Conservation (phyloP, 1,140 invertebrate genomes). For the Drosophila sucinea region DNA sequence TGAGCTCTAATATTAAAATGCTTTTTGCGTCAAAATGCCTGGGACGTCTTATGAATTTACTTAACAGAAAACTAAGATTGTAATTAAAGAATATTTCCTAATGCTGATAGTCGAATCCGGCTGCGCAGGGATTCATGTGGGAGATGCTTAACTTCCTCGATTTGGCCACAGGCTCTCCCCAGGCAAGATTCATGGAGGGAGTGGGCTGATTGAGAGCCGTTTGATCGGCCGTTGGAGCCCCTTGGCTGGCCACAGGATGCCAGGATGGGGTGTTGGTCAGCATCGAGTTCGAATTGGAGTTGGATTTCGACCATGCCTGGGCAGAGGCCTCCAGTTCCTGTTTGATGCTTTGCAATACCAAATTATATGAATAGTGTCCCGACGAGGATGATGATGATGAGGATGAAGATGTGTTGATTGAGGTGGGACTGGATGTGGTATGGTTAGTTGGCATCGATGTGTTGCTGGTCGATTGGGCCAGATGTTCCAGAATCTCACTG, state of each 20-base stretch:
- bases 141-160: slow-evolving; percentile 52
- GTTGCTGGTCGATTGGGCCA: slow-evolving; percentile 44
- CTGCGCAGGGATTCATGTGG: slow-evolving; percentile 60
- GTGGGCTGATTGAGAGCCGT: slow-evolving; percentile 28
- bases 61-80: slow-evolving; percentile 13
- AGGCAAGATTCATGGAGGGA: slow-evolving; percentile 67
- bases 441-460: slow-evolving; percentile 37
- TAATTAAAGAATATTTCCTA: slow-evolving; percentile 6
- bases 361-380: slow-evolving; percentile 67
- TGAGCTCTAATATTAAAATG: slow-evolving; percentile 43
- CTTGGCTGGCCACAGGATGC: slow-evolving; percentile 8
- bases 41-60: slow-evolving; percentile 49
- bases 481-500: slow-evolving; percentile 72
- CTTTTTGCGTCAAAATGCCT: slow-evolving; percentile 58
- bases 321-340: slow-evolving; percentile 73
- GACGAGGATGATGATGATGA: slow-evolving; percentile 15
- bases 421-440: background rate
- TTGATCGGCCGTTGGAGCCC: background rate
- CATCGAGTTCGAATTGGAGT: slow-evolving; percentile 41
- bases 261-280: slow-evolving; percentile 28
- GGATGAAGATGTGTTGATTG: slow-evolving; percentile 14
- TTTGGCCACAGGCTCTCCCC: slow-evolving; percentile 72
- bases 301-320: slow-evolving; percentile 70
- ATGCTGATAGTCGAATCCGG: slow-evolving; percentile 51
- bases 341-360: slow-evolving; percentile 74